phyloP scores from a whole-genome alignment of 1,140 invertebrate species.

The Araneus ventricosus region DNA sequence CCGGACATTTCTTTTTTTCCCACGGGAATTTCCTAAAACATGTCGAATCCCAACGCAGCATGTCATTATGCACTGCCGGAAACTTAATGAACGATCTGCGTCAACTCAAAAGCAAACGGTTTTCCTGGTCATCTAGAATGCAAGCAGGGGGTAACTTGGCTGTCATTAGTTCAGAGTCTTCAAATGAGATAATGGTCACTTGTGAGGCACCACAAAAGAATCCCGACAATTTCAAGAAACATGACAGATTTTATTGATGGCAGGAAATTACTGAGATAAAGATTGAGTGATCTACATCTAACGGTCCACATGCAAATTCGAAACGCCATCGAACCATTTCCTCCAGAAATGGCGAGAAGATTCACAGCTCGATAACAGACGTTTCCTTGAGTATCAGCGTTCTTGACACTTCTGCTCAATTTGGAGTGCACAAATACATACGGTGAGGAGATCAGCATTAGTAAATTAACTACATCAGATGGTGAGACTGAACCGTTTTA shows the following conservation, averaged over 20 bases:
- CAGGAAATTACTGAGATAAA: too few relatives aligned
- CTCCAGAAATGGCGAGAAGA: too few relatives aligned
- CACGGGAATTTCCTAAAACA: neutral
- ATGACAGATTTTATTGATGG: neutral
- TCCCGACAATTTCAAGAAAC: neutral
- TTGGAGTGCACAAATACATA: too few relatives aligned
- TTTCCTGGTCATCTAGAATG: neutral
- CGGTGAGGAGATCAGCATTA: too few relatives aligned
- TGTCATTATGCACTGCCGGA: neutral
- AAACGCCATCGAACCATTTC: too few relatives aligned
- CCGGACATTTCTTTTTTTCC: neutral
- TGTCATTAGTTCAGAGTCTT: neutral
- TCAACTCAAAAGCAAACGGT: neutral
- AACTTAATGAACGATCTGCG: neutral
- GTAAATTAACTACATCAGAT: too few relatives aligned
- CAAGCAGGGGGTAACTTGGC: neutral
- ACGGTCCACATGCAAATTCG: too few relatives aligned
- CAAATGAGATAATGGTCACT: neutral
- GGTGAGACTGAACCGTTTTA: too few relatives aligned
- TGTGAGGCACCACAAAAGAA: neutral
- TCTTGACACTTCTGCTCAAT: too few relatives aligned
- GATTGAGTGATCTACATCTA: too few relatives aligned
- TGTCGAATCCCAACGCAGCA: neutral
- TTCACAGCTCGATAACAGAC: too few relatives aligned
- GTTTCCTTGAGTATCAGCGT: too few relatives aligned